Conservation (phyloP, 2,888 invertebrate genomes). For the Xestia sexstrigata region DNA sequence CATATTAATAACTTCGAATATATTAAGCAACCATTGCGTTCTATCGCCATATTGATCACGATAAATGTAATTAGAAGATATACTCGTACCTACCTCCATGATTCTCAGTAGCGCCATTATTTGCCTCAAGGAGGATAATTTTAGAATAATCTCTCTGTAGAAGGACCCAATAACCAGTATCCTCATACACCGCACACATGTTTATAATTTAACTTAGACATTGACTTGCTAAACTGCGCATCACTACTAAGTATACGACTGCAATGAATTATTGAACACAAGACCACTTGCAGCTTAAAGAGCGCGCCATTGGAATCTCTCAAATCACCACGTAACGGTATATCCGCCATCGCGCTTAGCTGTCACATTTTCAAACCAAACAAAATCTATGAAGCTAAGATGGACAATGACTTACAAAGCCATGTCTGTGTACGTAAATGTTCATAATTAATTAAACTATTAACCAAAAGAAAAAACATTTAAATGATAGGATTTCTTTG, state of each 20-base stretch:
- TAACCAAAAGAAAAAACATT: not conserved
- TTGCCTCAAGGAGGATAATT: constrained; percentile 44
- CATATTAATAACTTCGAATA: constrained; percentile 19
- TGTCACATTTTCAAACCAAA: constrained; percentile 43
- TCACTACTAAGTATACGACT: constrained; percentile 22
- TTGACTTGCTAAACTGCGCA: constrained; percentile 57
- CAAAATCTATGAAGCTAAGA: constrained; percentile 61
- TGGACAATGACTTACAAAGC: constrained; percentile 48
- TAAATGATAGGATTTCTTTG: constrained; percentile 18
- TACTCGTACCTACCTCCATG: constrained; percentile 22
- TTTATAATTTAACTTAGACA: constrained; percentile 36
- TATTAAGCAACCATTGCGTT: constrained; percentile 19
- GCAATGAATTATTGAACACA: constrained; percentile 57
- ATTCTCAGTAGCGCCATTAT: constrained; percentile 43
- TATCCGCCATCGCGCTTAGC: constrained; percentile 11
- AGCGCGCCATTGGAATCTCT: constrained; percentile 31
- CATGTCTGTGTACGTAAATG: constrained; percentile 73
- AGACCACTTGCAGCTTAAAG: constrained; percentile 25
- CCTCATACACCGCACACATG: constrained; percentile 31
- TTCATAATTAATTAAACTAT: constrained; percentile 22
- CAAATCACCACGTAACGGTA: constrained; percentile 29
- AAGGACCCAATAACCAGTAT: constrained; percentile 43
- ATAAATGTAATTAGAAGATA: not conserved
- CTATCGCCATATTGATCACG: constrained; percentile 18
- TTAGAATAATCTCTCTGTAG: constrained; percentile 35